Base-by-base conservation (phyloP, 2,797 vertebrate species). In the Hephaestus fuliginosus region DNA sequence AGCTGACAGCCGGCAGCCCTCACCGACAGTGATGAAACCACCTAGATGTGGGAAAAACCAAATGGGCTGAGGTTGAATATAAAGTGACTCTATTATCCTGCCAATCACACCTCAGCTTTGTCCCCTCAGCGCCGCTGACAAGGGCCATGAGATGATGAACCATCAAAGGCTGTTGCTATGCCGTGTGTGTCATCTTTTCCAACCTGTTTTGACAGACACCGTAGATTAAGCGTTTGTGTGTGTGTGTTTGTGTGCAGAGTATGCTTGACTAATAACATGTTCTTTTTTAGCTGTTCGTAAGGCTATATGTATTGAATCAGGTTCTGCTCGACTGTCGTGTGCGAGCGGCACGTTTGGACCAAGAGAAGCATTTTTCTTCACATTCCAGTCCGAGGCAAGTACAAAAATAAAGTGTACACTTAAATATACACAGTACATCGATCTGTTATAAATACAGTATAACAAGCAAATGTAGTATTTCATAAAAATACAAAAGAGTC, bases 331-430 rank as follows among this genome's bases (percentile, higher is more conserved):
- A 68, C 64, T 44, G 48, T 49, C 46, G 63, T 3, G 0, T 1
- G 5, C 51, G 43, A 76, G 76, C 70, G 65, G 65, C 53, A 66
- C 44, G 69, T 76, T 60, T 49, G 71, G 72, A 76, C 58, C 39
- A 30, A 72, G 17, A 62, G 7, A 56, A 41, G 18, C 17, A 48
- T 18, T 46, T 30, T 58, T 70, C 15, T 72, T 80, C 48, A 82
- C 52, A 79, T 70, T 84, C 63, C 43, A 72, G 78, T 88, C 77
- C 33, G 33, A 90, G 86, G 81, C 73, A 90, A 80, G 22, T 93
- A 91, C 44, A 93, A 93, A 93, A 93, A 91, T 90, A 93, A 55
- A 86, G 69, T 53, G 56, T 75, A 77, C 57, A 88, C 56, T 85
- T 74, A 79, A 85, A 88, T 86, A 91, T 78, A 82, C 68, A 86